Percentiles rank a stretch among this genome's conserved stretches.
phyloP scores from a whole-genome alignment of 2,113 vertebrate species.

The Perca schrenkii region DNA sequence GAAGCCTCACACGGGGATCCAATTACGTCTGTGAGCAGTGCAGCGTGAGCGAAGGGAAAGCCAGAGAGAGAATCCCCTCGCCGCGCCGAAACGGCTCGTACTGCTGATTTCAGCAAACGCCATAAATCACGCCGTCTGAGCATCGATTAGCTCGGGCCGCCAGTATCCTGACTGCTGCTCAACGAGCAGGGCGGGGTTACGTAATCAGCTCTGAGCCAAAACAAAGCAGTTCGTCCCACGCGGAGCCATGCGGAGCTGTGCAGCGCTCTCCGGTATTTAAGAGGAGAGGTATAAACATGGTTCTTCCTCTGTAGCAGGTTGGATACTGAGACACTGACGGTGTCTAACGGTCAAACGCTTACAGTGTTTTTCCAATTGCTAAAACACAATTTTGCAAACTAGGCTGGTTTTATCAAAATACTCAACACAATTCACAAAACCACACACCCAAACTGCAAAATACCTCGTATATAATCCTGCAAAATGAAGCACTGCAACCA shows the following conservation, averaged over 20 bases:
- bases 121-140: slow-evolving; percentile 66
- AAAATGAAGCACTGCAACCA: no score
- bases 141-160: slow-evolving; percentile 59
- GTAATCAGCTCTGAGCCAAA: slow-evolving; percentile 28
- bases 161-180: slow-evolving; percentile 14
- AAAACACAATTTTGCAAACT: no score
- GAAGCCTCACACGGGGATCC: slow-evolving; percentile 70
- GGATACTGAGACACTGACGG: no score
- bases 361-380: no score
- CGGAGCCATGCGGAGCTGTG: background rate
- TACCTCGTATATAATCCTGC: no score
- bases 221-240: background rate
- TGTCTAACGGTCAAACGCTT: no score
- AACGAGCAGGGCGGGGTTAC: slow-evolving; percentile 18
- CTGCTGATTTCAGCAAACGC: slow-evolving; percentile 74
- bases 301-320: no score
- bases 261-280: no score
- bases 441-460: no score
- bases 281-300: no score
- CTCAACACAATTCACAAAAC: no score
- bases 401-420: no score
- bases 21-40: slow-evolving; percentile 69
- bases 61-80: slow-evolving; percentile 52
- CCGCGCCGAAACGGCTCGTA: slow-evolving; percentile 10
- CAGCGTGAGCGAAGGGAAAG: slow-evolving; percentile 14